These are phyloP conservation scores for Tanytarsus gracilentus DNA, from an alignment of 2,888 invertebrate genomes.

Conservation along the genomic window DNA sequence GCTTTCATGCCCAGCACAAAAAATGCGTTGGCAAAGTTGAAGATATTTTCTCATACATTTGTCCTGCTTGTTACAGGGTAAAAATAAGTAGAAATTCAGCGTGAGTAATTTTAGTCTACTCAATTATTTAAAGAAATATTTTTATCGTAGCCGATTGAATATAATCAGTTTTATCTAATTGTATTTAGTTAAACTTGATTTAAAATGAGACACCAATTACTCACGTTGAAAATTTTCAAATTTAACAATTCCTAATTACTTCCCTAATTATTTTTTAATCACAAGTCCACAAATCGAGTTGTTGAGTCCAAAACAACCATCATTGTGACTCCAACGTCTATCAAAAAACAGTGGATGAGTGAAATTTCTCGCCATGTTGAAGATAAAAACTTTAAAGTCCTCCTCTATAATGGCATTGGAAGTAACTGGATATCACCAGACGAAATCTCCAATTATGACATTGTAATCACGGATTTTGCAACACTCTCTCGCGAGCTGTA, in stretches of 20 bases:
- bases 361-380: conserved; percentile 57
- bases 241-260: no score
- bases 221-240: no score
- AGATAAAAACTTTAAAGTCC: conserved; percentile 45
- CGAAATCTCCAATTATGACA: conserved; percentile 54
- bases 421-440: conserved; percentile 47
- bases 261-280: no score
- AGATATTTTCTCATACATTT: conserved; percentile 46
- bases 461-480: conserved; percentile 64
- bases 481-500: conserved; percentile 54
- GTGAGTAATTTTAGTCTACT: no score
- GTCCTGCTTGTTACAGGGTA: conserved; percentile 64
- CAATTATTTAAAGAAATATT: no score
- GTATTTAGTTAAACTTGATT: no score
- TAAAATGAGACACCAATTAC: no score
- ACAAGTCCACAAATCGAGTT: conserved; percentile 34
- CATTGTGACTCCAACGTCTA: conserved; percentile 59
- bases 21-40: conserved; percentile 47
- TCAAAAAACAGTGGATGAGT: conserved; percentile 61
- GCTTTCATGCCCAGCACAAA: conserved; percentile 54
- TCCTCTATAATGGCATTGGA: conserved; percentile 46
- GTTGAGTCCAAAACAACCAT: conserved; percentile 53
- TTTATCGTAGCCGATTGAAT: no score
- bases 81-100: no score
- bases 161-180: no score